Evolutionary conservation across 1,140 invertebrate genomes (phyloP), one percentile per base, ranked within the genome.

Genomic region (Lasioglossum baleicum): DNA sequence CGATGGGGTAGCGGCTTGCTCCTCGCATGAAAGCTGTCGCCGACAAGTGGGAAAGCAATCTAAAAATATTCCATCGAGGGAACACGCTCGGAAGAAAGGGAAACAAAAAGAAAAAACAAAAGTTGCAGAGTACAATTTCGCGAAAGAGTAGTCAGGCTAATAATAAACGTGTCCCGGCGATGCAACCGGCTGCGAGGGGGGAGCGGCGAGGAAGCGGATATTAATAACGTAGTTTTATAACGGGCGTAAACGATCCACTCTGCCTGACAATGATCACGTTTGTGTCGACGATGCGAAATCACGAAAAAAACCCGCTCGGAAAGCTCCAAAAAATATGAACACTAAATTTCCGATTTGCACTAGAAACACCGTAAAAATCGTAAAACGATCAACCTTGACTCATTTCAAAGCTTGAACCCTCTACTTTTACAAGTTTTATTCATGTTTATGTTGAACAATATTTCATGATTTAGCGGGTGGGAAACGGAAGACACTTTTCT

Each of bases 221-320:
- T 70, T 69, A 76, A 35, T 64, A 64, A 76, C 40, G 48, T 1
- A 8, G 74, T 31, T 44, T 20, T 58, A 68, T 68, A 60, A 76
- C 65, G 13, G 13, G 42, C 26, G 26, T 61, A 61, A 76, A 70
- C 56, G 66, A 76, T 48, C 60, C 75, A 61, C 40, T 68, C 58
- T 48, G 48, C 13, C 70, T 56, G 35, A 61, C 74, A 48, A 68
- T 70, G 48, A 76, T 42, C 56, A 44, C 68, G 15, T 61, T 35
- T 22, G 75, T 17, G 58, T 48, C 15, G 60, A 35, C 65, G 20
- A 20, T 8, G n/a, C 8, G n/a, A 20, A 58, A 1, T 58, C 20
- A 20, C 5, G 7, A 1, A 58, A 58, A n/a, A n/a, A 58, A 58
- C 8, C 2, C 1, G 1, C 15, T 53, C 3, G 3, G 3, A 20